Evolutionary conservation across 2,888 invertebrate species (phyloP), one percentile per base, ranked within the genome.

Genomic region (Lasioglossum leucozonium): DNA sequence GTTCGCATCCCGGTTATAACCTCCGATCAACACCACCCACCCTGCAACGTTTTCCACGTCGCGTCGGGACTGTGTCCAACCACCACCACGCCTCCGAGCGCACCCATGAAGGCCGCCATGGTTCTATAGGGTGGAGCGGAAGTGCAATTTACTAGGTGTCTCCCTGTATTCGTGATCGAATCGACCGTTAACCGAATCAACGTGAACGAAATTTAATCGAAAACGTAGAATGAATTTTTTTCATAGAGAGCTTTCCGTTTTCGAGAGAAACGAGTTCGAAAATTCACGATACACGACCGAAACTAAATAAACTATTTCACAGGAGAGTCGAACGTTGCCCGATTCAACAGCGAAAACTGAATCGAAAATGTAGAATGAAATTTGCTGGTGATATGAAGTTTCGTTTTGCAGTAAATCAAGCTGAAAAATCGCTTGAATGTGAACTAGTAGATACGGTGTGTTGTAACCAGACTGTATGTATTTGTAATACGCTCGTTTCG

Each of bases 1-100:
- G 88, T 90, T 91, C 90, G 89, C 87, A 83, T 91, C 86, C 90
- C 86, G 84, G 88, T 88, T 89, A 77, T 87, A 86, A 89, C 88
- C 88, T 89, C 87, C 85, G 71, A 81, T 79, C 85, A 85, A 80
- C 79, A 79, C 74, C 74, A 77, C 72, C 79, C 83, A 80, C 82
- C 77, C 71, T 79, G 55, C 77, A 78, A 82, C 83, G 79, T 75
- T 65, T 58, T 65, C 22, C 65, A 26, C 26, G 18, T 58, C 62
- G 65, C 26, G 18, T 58, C 62, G 65, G 51, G 65, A 79, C 77
- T 67, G 26, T 77, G 69, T 22, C 42, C 44, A 79, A 75, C 78
- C 77, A 79, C 78, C 77, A 79, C 55, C 87, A 78, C 82, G 72
- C 79, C 82, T 44, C 75, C 76, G 34, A 51, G 55, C 30, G n/a